Conservation (phyloP, 2,113 vertebrate species). For the Podocnemis expansa region DNA sequence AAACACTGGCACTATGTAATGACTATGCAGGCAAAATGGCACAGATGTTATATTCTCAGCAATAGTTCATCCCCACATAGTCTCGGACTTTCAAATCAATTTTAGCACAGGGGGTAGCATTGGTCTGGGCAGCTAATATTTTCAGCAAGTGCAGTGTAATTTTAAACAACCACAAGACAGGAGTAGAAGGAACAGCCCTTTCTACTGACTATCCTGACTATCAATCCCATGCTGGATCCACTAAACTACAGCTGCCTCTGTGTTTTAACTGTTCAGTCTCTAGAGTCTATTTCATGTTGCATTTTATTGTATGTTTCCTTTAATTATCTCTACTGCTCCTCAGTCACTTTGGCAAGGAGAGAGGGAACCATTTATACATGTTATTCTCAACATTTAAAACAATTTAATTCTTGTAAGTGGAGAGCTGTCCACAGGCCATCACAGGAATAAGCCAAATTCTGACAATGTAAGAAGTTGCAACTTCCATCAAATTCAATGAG, state of each 20-base stretch:
- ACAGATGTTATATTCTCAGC: background rate
- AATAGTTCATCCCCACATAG: background rate
- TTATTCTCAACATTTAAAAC: background rate
- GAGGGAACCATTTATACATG: background rate
- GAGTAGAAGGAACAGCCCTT: constrained; percentile 2
- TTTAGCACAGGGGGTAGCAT: background rate
- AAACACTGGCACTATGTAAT: background rate
- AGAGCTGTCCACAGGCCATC: background rate
- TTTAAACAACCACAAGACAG: background rate
- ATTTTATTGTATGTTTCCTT: background rate
- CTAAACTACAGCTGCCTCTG: background rate
- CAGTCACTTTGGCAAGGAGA: background rate
- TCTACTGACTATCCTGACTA: background rate
- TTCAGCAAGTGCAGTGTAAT: constrained; percentile 7
- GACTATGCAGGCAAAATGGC: background rate
- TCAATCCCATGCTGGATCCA: background rate
- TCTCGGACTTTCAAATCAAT: background rate
- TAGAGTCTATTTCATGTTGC: background rate
- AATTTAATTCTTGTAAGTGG: background rate
- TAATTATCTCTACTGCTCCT: background rate
- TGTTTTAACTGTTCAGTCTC: constrained; percentile 15
- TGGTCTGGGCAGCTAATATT: constrained; percentile 9
- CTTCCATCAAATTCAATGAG: background rate
- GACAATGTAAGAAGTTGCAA: background rate
- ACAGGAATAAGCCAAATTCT: background rate